Percentiles rank a stretch among this genome's conserved stretches.
These are phyloP conservation scores for Uria aalge DNA, from an alignment of 2,113 vertebrate species.

Conservation along the genomic window DNA sequence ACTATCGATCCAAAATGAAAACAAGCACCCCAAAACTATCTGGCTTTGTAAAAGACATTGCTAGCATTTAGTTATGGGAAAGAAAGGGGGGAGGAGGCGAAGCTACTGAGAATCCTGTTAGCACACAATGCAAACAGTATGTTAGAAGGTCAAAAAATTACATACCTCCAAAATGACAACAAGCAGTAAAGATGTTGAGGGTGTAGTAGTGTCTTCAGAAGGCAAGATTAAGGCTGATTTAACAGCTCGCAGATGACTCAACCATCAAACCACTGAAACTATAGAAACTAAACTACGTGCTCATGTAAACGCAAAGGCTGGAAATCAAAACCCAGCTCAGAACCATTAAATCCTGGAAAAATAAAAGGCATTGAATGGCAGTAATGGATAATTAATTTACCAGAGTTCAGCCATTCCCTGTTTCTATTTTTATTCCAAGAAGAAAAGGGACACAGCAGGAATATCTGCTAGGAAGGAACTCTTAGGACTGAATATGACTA, in stretches of 20 bases:
- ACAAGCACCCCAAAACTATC: not conserved
- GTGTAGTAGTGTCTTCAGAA: not conserved
- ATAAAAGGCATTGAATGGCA: not conserved
- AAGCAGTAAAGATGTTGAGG: not conserved
- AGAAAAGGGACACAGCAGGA: not conserved
- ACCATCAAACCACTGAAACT: not conserved
- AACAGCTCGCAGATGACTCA: not conserved
- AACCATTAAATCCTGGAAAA: not conserved
- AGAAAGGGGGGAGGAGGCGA: not conserved
- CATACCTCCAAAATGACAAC: not conserved
- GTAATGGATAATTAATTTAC: not conserved
- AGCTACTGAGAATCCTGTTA: not conserved
- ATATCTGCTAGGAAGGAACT: not conserved
- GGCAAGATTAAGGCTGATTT: not conserved
- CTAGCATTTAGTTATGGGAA: not conserved
- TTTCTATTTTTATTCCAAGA: not conserved
- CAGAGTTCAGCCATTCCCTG: not conserved
- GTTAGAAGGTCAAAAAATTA: not conserved
- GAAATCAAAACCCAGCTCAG: not conserved
- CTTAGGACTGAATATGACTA: not conserved
- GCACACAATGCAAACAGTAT: not conserved
- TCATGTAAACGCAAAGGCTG: not conserved
- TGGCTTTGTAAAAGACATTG: not conserved
- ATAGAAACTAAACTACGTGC: not conserved
- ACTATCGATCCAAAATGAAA: not conserved